Percentiles rank a stretch among this genome's conserved stretches.
Evolutionary conservation across 1,140 invertebrate species (phyloP).

Genomic region (Listronotus bonariensis): DNA sequence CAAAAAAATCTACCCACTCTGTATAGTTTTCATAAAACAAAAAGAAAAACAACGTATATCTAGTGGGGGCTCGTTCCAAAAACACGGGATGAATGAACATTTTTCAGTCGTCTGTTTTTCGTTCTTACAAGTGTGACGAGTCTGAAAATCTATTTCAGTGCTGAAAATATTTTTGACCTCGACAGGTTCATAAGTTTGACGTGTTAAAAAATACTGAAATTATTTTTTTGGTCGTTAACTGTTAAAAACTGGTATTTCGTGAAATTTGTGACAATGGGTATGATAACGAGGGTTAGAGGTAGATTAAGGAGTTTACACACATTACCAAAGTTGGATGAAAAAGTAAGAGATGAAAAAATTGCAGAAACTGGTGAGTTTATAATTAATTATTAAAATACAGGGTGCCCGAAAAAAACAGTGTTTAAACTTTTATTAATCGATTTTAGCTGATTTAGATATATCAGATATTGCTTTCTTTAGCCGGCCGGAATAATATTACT

Average conservation of each 20-base stretch:
- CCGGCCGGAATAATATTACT: too few species aligned
- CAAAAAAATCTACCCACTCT: constrained; percentile 21
- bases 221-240: neutral
- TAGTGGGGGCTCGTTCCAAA: constrained; percentile 9
- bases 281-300: constrained; percentile 69
- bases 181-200: neutral
- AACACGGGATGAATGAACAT: constrained; percentile 27
- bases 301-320: constrained; percentile 65
- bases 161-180: neutral
- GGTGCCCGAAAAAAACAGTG: neutral
- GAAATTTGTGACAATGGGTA: constrained; percentile 59
- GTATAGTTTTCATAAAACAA: constrained; percentile 23
- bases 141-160: constrained; percentile 5
- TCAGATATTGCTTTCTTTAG: too few species aligned
- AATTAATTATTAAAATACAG: neutral
- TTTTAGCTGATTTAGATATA: too few species aligned
- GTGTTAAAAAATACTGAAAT: neutral
- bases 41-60: constrained; percentile 16
- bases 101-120: neutral
- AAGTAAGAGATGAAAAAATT: constrained; percentile 66
- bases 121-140: neutral
- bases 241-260: constrained; percentile 3
- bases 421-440: too few species aligned
- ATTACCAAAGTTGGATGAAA: constrained; percentile 62
- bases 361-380: constrained; percentile 64